Evolutionary conservation across 2,113 vertebrate genomes (phyloP).

Genomic region (Oxygymnocypris stewartii): DNA sequence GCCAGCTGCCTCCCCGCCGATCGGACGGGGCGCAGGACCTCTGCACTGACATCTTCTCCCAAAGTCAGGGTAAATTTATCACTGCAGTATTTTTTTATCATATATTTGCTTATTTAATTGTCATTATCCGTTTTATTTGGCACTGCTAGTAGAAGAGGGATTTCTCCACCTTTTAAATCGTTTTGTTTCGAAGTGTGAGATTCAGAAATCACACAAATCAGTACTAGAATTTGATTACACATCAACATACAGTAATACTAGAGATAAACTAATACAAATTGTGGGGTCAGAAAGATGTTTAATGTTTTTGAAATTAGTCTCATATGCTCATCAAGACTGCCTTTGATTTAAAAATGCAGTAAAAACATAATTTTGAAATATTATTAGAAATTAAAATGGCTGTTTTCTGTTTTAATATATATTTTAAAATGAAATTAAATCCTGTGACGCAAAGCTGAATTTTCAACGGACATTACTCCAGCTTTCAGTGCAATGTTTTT

Average conservation of each 20-base stretch:
- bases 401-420: too few relatives aligned
- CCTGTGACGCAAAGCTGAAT: too few relatives aligned
- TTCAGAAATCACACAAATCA: not conserved
- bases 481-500: too few relatives aligned
- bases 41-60: constrained; percentile 76
- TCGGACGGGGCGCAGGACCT: constrained; percentile 69
- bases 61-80: constrained; percentile 79
- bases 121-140: not conserved
- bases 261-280: not conserved
- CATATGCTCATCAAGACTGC: too few relatives aligned
- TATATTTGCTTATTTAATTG: constrained; percentile 3
- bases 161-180: not conserved
- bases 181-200: not conserved
- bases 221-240: not conserved
- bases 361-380: too few relatives aligned
- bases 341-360: too few relatives aligned
- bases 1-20: constrained; percentile 77
- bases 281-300: not conserved
- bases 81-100: not conserved
- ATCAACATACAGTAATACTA: not conserved
- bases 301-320: too few relatives aligned
- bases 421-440: too few relatives aligned
- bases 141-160: not conserved
- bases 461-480: too few relatives aligned
- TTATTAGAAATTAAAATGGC: too few relatives aligned